Percentiles rank a stretch among this genome's conserved stretches.
These are phyloP conservation scores for Drosophila seguyi DNA, from an alignment of 1,140 invertebrate genomes.

Conservation along the genomic window DNA sequence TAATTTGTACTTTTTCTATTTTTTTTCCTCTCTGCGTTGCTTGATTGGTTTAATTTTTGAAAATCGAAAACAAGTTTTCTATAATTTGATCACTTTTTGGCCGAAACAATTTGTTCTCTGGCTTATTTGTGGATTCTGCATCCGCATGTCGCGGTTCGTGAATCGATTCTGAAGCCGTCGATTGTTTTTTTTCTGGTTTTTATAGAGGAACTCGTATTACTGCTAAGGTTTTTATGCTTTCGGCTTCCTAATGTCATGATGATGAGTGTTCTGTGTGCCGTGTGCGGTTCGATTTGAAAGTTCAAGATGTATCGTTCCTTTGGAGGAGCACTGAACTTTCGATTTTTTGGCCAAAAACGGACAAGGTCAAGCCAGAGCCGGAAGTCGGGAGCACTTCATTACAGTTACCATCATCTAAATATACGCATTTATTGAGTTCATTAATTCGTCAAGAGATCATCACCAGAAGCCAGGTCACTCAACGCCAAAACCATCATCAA, in stretches of 20 bases:
- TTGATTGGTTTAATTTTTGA: conserved; percentile 29
- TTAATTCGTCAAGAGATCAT: conserved; percentile 72
- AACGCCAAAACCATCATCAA: conserved; percentile 14
- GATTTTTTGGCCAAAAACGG: conserved; percentile 51
- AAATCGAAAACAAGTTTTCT: conserved; percentile 59
- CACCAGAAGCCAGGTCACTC: conserved; percentile 67
- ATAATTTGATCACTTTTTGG: conserved; percentile 55
- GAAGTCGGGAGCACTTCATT: conserved; percentile 59
- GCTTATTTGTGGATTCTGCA: conserved; percentile 56
- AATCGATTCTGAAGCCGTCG: conserved; percentile 77
- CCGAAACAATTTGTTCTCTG: conserved; percentile 43
- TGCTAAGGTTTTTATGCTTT: conserved; percentile 13
- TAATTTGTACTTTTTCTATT: conserved; percentile 37
- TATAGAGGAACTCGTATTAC: conserved; percentile 72
- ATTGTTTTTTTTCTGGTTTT: conserved; percentile 82
- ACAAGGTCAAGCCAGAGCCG: conserved; percentile 50
- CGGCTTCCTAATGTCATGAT: conserved; percentile 64
- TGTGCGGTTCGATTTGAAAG: conserved; percentile 54
- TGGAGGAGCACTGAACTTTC: conserved; percentile 64
- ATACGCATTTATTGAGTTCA: conserved; percentile 62
- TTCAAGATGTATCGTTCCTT: conserved; percentile 55
- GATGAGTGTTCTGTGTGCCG: conserved; percentile 19
- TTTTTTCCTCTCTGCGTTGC: conserved; percentile 14
- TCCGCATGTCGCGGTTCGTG: conserved; percentile 67
- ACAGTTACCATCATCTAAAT: conserved; percentile 57